Percentiles rank a stretch among this genome's conserved stretches.
These are phyloP conservation scores for Chelonus insularis DNA, from an alignment of 1,140 invertebrate species.

Conservation along the genomic window DNA sequence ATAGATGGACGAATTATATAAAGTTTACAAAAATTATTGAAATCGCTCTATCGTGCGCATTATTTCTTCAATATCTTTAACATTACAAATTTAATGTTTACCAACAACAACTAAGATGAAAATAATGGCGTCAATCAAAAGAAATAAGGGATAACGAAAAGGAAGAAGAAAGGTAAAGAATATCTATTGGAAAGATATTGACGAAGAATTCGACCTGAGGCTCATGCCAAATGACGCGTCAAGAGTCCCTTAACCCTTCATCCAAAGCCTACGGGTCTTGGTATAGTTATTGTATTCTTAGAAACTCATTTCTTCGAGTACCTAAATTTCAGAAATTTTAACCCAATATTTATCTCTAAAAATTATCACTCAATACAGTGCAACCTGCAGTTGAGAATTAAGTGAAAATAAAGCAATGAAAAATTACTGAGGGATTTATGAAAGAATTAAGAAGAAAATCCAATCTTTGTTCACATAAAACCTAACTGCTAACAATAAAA, in stretches of 20 bases:
- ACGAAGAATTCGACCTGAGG: conserved; percentile 15
- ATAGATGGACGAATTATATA: conserved; percentile 25
- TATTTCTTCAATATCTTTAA: conserved; percentile 32
- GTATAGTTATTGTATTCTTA: background rate
- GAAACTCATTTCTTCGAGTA: background rate
- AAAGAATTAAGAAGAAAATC: too few species aligned
- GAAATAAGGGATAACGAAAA: background rate
- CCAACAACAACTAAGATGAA: conserved; percentile 9
- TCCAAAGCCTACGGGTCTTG: background rate
- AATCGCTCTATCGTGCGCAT: conserved; percentile 32
- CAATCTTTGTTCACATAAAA: too few species aligned
- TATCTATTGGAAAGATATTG: conserved; percentile 16
- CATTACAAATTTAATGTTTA: background rate
- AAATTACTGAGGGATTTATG: too few species aligned
- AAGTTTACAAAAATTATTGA: conserved; percentile 42
- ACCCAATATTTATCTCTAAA: conserved; percentile 1
- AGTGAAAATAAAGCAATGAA: too few species aligned
- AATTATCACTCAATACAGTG: background rate
- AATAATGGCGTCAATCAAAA: conserved; percentile 17
- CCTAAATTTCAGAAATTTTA: conserved; percentile 4
- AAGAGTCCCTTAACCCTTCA: conserved; percentile 18
- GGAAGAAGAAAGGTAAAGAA: background rate
- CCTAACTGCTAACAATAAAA: background rate
- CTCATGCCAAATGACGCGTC: background rate
- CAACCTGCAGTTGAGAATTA: background rate